Evolutionary conservation across 2,797 vertebrate genomes (phyloP), one percentile per base, ranked within the genome.

Genomic region (Paguma larvata): DNA sequence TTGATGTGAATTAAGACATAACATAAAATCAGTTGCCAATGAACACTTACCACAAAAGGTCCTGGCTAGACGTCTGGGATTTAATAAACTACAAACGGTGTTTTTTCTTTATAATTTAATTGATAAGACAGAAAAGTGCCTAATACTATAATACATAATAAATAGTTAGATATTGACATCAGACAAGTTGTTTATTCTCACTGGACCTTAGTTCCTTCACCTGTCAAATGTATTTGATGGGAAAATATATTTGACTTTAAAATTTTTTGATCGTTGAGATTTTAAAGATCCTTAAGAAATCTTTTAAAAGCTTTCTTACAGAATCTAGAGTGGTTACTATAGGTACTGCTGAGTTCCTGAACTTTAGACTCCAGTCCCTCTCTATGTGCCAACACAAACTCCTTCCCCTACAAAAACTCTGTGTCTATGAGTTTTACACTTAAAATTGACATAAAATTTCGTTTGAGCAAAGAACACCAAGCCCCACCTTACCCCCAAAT

Each of bases 41-140:
- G n/a, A 59, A 80, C 48, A 18, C 8, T 73, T 75, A 38, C 16
- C 10, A 41, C 6, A 63, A 56, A 85, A 84, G 34, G 4, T 5
- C 3, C 41, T 79, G 0, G 70, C 85, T 82, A 65, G 56, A 56
- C 2, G 94, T 53, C 5, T 67, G 0, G 32, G 6, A 91, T 82
- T 78, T 94, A 92, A 86, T 95, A 19, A 94, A 34, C 27, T 67
- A 4, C 25, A 96, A 94, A 90, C 16, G 9, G 62, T 44, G 2
- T 4, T 48, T 30, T 84, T 3, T 75, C 14, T 32, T 53, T 80
- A 15, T 62, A 65, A 59, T 91, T 93, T 86, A 67, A 68, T 85
- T 84, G 56, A 73, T 38, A 85, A 56, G 41, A 78, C 5, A 68
- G 48, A 75, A 82, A 90, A 30, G 1, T 86, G 2, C 30, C 25